These are phyloP conservation scores for Bombus cullumanus DNA, from an alignment of 1,140 invertebrate genomes.

Conservation along the genomic window DNA sequence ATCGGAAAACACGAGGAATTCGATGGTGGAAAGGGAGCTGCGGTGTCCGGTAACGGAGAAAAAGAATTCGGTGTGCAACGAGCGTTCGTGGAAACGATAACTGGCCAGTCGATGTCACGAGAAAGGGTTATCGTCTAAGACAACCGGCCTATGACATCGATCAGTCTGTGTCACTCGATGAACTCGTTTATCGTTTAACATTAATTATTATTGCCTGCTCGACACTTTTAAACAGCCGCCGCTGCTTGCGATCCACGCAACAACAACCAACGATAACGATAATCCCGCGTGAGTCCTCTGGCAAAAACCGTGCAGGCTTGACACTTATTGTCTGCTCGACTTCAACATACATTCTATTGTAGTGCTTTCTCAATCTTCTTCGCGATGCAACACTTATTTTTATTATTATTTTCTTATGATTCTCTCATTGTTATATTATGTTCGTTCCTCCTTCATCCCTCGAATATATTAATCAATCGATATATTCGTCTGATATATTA, in stretches of 20 bases:
- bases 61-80: constrained; percentile 60
- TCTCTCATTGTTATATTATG: too few relatives aligned
- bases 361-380: not conserved
- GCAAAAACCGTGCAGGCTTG: constrained; percentile 38
- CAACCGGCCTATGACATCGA: constrained; percentile 82
- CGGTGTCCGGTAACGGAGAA: not conserved
- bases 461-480: too few relatives aligned
- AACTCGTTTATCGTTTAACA: constrained; percentile 78
- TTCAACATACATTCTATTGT: not conserved
- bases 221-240: constrained; percentile 76
- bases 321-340: not conserved
- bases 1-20: not conserved
- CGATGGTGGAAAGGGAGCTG: not conserved
- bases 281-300: not conserved
- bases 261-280: constrained; percentile 55
- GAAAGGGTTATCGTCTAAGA: constrained; percentile 79
- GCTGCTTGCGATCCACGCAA: constrained; percentile 72
- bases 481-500: too few relatives aligned
- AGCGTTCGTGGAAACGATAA: constrained; percentile 77
- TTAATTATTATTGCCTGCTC: constrained; percentile 83
- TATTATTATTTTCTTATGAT: not conserved
- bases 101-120: constrained; percentile 75
- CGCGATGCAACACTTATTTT: not conserved
- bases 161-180: constrained; percentile 81
- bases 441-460: too few relatives aligned